phyloP scores from a whole-genome alignment of 2,797 vertebrate species.

The Hippopotamyrus pictus region DNA sequence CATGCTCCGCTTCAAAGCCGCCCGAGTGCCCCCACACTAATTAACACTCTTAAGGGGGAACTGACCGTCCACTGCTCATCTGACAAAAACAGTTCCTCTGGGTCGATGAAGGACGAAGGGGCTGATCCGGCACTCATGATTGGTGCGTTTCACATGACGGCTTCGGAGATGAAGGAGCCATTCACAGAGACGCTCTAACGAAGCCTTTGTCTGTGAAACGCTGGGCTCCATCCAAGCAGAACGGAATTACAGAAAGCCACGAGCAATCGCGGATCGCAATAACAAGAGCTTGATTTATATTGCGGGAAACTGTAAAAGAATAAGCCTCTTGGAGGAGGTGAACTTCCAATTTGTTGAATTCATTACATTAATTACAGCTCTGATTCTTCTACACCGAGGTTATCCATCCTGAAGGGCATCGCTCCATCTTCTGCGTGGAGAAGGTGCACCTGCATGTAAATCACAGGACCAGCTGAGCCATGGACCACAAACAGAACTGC shows the following conservation, averaged over 20 bases:
- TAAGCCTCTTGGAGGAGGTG: background rate
- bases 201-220: background rate
- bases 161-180: background rate
- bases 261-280: background rate
- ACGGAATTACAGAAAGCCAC: slow-evolving; percentile 7
- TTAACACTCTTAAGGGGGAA: slow-evolving; percentile 12
- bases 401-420: slow-evolving; percentile 14
- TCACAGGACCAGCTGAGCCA: background rate
- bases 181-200: background rate
- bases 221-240: background rate
- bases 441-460: background rate
- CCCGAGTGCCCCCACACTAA: background rate
- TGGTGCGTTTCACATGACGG: slow-evolving; percentile 8
- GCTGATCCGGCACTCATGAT: background rate
- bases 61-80: slow-evolving; percentile 1
- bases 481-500: background rate
- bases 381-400: background rate
- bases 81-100: slow-evolving; percentile 15
- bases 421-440: background rate
- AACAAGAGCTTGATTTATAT: background rate
- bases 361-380: slow-evolving; percentile 12
- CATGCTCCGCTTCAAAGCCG: background rate
- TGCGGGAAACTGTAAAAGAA: background rate
- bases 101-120: slow-evolving; percentile 4
- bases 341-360: slow-evolving; percentile 10